Evolutionary conservation across 1,140 invertebrate species (phyloP).

Genomic region (Pollicipes pollicipes): DNA sequence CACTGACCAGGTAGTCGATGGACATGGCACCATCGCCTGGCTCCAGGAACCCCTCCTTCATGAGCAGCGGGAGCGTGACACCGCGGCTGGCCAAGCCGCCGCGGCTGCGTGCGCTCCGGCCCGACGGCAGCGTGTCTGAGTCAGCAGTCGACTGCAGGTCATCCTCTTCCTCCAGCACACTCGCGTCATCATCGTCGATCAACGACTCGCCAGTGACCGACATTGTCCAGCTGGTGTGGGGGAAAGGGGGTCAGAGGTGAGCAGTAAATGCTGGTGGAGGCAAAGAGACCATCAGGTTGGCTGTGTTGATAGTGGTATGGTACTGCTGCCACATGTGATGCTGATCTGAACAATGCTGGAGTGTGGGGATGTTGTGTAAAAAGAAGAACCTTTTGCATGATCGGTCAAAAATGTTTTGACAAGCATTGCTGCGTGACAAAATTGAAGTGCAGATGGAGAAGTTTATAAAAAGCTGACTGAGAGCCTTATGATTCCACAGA

Average conservation of each 20-base stretch:
- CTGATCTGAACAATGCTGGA: no score
- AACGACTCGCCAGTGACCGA: neutral
- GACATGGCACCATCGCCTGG: slow-evolving; percentile 62
- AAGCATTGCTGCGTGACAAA: no score
- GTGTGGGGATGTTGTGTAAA: no score
- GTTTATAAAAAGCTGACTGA: no score
- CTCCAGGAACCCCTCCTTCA: slow-evolving; percentile 59
- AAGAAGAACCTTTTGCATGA: no score
- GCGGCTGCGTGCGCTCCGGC: neutral
- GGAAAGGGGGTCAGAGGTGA: neutral
- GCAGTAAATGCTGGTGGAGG: no score
- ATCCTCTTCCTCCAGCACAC: neutral
- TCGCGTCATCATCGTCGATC: neutral
- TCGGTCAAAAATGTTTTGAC: no score
- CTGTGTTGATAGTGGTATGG: no score
- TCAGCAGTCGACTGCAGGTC: neutral
- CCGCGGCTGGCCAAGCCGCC: slow-evolving; percentile 11
- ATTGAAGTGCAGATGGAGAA: no score
- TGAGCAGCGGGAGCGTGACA: slow-evolving; percentile 60
- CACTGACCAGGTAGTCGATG: slow-evolving; percentile 63
- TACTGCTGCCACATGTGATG: no score
- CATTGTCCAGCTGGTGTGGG: neutral
- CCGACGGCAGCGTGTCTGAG: neutral
- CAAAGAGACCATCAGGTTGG: no score
- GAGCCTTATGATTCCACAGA: no score